Conservation (phyloP, 1,140 invertebrate species). For the Atopsyche davidsoni region DNA sequence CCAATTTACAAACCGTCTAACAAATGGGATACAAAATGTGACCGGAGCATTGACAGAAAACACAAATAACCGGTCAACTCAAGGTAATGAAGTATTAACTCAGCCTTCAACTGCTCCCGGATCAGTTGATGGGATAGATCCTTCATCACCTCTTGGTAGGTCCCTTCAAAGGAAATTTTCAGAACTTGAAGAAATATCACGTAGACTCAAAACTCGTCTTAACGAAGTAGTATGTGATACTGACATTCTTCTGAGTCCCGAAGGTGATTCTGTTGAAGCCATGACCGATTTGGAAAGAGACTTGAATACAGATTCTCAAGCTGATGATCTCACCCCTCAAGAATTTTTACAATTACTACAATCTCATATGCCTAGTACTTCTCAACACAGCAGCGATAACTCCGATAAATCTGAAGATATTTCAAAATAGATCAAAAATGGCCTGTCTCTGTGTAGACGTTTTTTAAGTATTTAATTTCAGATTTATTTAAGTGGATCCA, state of each 20-base stretch:
- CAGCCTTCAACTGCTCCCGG: constrained; percentile 31
- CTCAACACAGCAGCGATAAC: constrained; percentile 8
- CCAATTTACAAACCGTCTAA: constrained; percentile 19
- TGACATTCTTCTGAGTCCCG: constrained; percentile 45
- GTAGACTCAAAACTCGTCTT: constrained; percentile 44
- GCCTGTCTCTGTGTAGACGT: neutral
- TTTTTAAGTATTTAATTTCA: neutral
- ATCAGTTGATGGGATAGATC: constrained; percentile 45
- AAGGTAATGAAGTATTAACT: constrained; percentile 41
- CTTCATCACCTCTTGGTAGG: constrained; percentile 43
- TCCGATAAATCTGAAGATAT: constrained; percentile 23
- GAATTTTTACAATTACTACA: constrained; percentile 26
- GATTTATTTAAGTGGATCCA: neutral
- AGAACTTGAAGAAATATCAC: constrained; percentile 47
- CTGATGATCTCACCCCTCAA: constrained; percentile 27
- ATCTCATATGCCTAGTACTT: constrained; percentile 19
- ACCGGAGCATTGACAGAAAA: constrained; percentile 9
- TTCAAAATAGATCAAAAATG: constrained; percentile 20
- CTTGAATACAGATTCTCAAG: constrained; percentile 28
- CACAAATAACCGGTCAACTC: constrained; percentile 8
- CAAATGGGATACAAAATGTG: constrained; percentile 15
- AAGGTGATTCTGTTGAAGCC: constrained; percentile 28
- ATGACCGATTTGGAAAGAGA: constrained; percentile 24
- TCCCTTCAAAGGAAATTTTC: constrained; percentile 47
- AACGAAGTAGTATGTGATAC: constrained; percentile 47